Percentiles rank a stretch among this genome's conserved stretches.
Conservation (phyloP, 2,113 vertebrate species). For the Poeciliopsis turrubarensis region DNA sequence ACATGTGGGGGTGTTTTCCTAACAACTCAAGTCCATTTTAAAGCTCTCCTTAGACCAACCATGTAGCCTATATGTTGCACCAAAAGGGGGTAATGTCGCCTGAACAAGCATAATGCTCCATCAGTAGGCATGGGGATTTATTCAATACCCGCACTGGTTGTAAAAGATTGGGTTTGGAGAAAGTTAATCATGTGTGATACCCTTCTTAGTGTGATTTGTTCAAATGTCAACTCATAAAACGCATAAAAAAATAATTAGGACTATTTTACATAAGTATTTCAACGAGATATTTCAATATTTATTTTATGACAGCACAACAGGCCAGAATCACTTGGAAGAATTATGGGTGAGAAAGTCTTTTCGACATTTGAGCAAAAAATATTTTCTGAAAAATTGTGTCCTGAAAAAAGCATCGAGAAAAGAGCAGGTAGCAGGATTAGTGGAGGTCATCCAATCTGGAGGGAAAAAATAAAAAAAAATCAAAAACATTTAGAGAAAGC, state of each 20-base stretch:
- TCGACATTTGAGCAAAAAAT: neutral
- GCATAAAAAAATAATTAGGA: neutral
- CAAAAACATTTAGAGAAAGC: too few relatives aligned
- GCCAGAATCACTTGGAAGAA: neutral
- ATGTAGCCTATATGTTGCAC: neutral
- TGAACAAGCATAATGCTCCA: neutral
- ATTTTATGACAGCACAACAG: neutral
- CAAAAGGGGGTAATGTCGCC: slow-evolving; percentile 1
- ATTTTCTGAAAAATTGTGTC: neutral
- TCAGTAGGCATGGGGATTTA: slow-evolving; percentile 15
- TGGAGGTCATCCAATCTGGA: neutral
- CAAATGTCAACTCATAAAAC: neutral
- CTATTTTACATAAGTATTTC: neutral
- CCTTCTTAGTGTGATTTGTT: slow-evolving; percentile 1
- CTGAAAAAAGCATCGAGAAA: too few relatives aligned
- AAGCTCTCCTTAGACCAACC: neutral
- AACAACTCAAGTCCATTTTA: neutral
- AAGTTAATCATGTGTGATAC: slow-evolving; percentile 1
- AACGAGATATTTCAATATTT: neutral
- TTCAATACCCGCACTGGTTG: slow-evolving; percentile 21
- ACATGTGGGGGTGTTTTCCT: slow-evolving; percentile 1
- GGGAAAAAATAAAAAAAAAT: neutral
- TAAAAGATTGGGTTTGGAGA: slow-evolving; percentile 4
- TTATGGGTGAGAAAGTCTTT: neutral
- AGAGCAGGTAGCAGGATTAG: neutral